These are phyloP conservation scores for Brachyistius frenatus DNA, from an alignment of 2,113 vertebrate genomes.

Conservation along the genomic window DNA sequence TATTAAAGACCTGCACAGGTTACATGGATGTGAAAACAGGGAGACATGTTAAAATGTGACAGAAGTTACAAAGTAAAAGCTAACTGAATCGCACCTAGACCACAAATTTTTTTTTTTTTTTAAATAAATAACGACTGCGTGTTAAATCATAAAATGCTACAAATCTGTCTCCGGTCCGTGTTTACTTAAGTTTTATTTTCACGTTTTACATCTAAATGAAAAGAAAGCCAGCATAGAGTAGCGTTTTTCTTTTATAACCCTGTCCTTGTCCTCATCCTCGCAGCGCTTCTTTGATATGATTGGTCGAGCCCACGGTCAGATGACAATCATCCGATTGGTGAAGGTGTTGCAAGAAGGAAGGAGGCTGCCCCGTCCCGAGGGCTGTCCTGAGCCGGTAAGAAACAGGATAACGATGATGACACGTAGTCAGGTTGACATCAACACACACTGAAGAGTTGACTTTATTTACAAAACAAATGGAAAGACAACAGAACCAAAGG, in stretches of 20 bases:
- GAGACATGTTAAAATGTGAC: not conserved
- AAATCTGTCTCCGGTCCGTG: not conserved
- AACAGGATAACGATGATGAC: not conserved
- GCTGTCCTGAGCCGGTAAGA: slow-evolving; percentile 89
- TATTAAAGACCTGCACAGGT: not conserved
- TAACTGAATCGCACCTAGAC: too few species aligned
- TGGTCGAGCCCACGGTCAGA: slow-evolving; percentile 93
- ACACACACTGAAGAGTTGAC: not conserved
- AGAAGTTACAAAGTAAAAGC: too few species aligned
- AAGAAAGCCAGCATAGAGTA: not conserved
- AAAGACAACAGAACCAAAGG: too few species aligned
- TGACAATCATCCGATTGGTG: slow-evolving; percentile 93
- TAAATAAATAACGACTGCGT: too few species aligned
- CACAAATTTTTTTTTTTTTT: too few species aligned
- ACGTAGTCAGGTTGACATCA: not conserved
- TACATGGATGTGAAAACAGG: not conserved
- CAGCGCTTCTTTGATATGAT: slow-evolving; percentile 95
- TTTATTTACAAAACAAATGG: slow-evolving; percentile 10
- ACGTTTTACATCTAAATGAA: not conserved
- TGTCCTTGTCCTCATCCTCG: not conserved
- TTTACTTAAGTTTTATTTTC: not conserved
- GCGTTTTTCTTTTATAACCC: not conserved
- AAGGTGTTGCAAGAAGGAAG: slow-evolving; percentile 87
- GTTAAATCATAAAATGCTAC: not conserved
- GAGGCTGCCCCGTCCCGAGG: slow-evolving; percentile 87